These are phyloP conservation scores for Acanthosepion esculentum DNA, from an alignment of 2,888 invertebrate species.

Conservation along the genomic window DNA sequence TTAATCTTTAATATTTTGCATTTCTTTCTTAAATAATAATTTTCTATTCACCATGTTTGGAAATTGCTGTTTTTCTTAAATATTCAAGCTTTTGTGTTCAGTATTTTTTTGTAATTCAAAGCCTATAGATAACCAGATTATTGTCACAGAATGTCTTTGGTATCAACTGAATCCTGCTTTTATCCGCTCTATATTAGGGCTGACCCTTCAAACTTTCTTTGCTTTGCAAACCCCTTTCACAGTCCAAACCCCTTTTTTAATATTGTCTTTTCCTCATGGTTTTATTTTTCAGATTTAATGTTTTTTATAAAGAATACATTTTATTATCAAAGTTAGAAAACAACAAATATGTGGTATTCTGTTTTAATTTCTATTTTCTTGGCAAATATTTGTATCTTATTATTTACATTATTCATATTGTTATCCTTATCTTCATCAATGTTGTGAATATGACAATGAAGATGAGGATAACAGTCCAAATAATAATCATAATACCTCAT, in stretches of 20 bases:
- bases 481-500: too few species aligned
- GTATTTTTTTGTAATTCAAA: not conserved
- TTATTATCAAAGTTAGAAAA: not conserved
- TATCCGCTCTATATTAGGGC: not conserved
- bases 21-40: too few species aligned
- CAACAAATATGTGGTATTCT: not conserved
- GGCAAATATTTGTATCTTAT: not conserved
- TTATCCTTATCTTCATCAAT: too few species aligned
- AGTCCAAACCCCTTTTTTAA: not conserved
- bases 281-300: not conserved
- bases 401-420: too few species aligned
- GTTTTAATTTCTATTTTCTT: not conserved
- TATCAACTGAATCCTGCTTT: not conserved
- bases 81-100: not conserved
- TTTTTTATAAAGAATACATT: not conserved
- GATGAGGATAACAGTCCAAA: too few species aligned
- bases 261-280: not conserved
- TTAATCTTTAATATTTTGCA: too few species aligned
- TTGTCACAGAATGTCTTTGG: not conserved
- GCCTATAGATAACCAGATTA: not conserved
- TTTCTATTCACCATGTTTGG: not conserved
- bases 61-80: not conserved
- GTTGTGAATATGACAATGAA: too few species aligned
- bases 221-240: not conserved
- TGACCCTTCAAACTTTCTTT: not conserved